A percentile compares a stretch with the other conserved stretches of the same genome.
These are phyloP conservation scores for Pristionchus exspectatus DNA, from an alignment of 2,888 invertebrate species.

Conservation along the genomic window DNA sequence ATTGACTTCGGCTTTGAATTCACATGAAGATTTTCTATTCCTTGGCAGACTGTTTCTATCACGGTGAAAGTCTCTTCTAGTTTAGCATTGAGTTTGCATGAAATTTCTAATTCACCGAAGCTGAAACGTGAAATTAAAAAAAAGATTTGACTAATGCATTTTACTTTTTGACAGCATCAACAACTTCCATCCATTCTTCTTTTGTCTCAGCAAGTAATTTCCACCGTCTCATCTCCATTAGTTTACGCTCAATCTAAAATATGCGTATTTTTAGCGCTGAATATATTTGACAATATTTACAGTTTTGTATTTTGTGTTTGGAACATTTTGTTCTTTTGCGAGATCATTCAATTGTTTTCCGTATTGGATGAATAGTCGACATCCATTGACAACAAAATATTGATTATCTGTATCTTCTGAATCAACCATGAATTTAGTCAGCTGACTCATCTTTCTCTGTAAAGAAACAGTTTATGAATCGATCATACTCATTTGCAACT, in stretches of 20 bases:
- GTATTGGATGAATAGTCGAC: background rate
- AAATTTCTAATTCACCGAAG: background rate
- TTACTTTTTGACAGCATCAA: background rate
- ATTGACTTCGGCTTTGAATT: background rate
- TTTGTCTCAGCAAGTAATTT: constrained; percentile 11
- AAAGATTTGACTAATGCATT: background rate
- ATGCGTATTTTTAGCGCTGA: background rate
- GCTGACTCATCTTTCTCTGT: background rate
- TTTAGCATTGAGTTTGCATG: background rate
- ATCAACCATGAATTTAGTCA: background rate
- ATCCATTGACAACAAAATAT: constrained; percentile 11
- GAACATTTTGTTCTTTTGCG: background rate
- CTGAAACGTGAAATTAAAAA: background rate
- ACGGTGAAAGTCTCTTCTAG: background rate
- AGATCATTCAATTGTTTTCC: constrained; percentile 15
- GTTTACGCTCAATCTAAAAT: background rate
- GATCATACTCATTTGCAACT: background rate
- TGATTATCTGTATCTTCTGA: background rate
- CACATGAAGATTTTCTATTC: background rate
- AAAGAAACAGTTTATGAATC: background rate
- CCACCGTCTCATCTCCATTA: background rate
- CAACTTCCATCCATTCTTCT: background rate
- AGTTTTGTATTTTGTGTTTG: background rate
- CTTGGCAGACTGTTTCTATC: background rate
- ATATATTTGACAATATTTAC: background rate